phyloP scores from a whole-genome alignment of 1,140 invertebrate genomes.

The Eciton burchellii region DNA sequence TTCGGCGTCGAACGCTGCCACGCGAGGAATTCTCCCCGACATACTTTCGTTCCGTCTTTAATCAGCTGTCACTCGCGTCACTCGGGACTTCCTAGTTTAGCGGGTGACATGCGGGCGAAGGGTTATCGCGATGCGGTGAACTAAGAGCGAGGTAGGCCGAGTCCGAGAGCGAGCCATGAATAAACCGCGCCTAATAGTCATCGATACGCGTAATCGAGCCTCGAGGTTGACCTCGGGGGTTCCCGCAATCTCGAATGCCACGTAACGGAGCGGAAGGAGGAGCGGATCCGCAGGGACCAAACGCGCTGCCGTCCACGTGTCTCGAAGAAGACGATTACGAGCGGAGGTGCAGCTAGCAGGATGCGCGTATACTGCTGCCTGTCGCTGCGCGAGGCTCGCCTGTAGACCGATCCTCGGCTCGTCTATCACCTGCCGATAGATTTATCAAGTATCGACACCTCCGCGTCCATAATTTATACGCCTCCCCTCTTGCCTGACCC shows the following conservation, averaged over 20 bases:
- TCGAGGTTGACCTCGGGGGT: slow-evolving; percentile 38
- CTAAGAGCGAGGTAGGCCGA: slow-evolving; percentile 29
- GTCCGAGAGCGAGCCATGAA: slow-evolving; percentile 22
- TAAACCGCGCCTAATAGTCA: slow-evolving; percentile 54
- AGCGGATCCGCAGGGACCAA: slow-evolving; percentile 3
- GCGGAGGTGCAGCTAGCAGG: slow-evolving; percentile 65
- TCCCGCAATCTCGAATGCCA: slow-evolving; percentile 41
- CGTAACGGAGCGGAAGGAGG: slow-evolving; percentile 9
- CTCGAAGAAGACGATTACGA: slow-evolving; percentile 65
- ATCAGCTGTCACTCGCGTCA: slow-evolving; percentile 47
- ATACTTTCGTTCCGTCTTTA: slow-evolving; percentile 48
- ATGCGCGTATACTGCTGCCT: slow-evolving; percentile 22
- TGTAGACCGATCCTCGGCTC: slow-evolving; percentile 67
- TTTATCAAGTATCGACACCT: slow-evolving; percentile 81
- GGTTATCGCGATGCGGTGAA: slow-evolving; percentile 52
- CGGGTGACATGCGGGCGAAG: slow-evolving; percentile 20
- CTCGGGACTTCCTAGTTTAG: slow-evolving; percentile 35
- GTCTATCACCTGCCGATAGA: slow-evolving; percentile 80
- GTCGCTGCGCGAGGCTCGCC: slow-evolving; percentile 18
- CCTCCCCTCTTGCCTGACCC: slow-evolving; percentile 65
- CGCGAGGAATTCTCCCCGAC: not conserved
- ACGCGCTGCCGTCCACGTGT: slow-evolving; percentile 46
- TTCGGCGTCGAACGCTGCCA: not conserved
- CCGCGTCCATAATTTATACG: slow-evolving; percentile 78
- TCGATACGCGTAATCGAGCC: slow-evolving; percentile 51